Conservation (phyloP, 2,113 vertebrate species). For the Chelonoidis abingdonii region DNA sequence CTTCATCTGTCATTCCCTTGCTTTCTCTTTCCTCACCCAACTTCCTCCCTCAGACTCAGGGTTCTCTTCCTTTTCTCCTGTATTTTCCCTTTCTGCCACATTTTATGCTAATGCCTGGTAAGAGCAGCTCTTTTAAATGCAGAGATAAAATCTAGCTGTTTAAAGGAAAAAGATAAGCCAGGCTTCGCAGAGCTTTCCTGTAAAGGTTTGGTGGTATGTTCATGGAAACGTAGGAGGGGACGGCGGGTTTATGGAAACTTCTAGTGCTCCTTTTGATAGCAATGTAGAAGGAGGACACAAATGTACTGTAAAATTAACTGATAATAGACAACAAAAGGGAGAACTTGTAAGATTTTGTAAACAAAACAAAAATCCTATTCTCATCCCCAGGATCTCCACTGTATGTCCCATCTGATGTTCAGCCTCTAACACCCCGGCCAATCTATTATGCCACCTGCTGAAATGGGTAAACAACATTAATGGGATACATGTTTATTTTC, state of each 20-base stretch:
- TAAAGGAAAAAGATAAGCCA: background rate
- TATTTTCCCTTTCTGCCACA: background rate
- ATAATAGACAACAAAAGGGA: background rate
- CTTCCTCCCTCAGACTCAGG: background rate
- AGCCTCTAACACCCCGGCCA: background rate
- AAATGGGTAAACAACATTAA: background rate
- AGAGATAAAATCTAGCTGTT: background rate
- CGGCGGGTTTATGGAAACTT: background rate
- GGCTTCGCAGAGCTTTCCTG: too few relatives aligned
- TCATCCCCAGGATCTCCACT: background rate
- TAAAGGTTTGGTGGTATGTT: background rate
- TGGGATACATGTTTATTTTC: too few relatives aligned
- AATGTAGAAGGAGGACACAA: background rate
- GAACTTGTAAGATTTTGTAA: background rate
- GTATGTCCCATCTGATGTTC: background rate
- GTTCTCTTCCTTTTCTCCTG: background rate
- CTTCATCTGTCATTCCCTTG: background rate
- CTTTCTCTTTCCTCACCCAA: background rate
- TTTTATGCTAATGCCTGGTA: background rate
- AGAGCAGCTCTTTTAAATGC: background rate
- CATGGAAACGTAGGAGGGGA: background rate
- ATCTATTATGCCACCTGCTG: background rate
- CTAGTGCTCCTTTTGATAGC: background rate
- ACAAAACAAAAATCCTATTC: background rate
- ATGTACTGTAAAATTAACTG: background rate